phyloP scores from a whole-genome alignment of 2,113 vertebrate genomes.

The Polypterus bichir region DNA sequence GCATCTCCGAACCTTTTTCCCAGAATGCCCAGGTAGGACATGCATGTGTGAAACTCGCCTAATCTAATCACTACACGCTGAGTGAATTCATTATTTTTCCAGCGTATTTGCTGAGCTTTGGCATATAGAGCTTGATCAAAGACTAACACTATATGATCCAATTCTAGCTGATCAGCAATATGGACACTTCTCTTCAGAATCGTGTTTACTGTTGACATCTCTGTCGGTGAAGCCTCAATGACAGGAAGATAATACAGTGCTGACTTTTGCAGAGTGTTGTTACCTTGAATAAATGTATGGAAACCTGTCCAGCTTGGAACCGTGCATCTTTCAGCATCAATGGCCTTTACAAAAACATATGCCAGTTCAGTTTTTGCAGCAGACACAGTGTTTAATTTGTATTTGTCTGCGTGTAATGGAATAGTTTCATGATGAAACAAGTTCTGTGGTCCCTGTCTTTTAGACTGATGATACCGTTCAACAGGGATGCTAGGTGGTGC shows the following conservation, averaged over 20 bases:
- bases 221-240: constrained; percentile 8
- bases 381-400: no score
- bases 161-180: neutral
- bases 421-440: no score
- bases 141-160: neutral
- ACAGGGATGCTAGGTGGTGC: no score
- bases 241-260: constrained; percentile 16
- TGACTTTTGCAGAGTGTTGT: constrained; percentile 12
- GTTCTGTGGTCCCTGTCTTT: no score
- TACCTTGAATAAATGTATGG: no score
- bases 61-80: neutral
- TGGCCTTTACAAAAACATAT: no score
- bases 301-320: no score
- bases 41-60: constrained; percentile 12
- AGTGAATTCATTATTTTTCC: neutral
- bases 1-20: constrained; percentile 7
- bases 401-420: no score
- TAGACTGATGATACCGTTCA: no score
- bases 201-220: constrained; percentile 1
- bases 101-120: constrained; percentile 2
- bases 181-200: neutral
- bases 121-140: constrained; percentile 3
- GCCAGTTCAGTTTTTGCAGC: no score
- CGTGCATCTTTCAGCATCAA: no score
- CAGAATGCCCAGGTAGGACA: constrained; percentile 4